phyloP scores from a whole-genome alignment of 2,797 vertebrate species.

The Neopelma chrysocephalum region DNA sequence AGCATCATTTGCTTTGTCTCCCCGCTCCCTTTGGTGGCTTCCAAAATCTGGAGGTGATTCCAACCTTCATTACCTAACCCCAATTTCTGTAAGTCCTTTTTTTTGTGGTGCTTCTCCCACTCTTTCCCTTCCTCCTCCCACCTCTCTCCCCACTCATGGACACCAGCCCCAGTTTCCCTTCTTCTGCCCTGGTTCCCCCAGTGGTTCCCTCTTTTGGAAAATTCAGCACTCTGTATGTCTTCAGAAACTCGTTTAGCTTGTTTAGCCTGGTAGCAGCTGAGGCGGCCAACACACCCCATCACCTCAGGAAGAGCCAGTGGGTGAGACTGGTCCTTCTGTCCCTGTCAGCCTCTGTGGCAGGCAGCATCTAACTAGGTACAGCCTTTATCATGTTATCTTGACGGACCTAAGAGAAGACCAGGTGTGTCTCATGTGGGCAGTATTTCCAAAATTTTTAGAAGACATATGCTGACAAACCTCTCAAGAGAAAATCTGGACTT shows the following conservation, averaged over 20 bases:
- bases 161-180: background rate
- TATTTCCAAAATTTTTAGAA: background rate
- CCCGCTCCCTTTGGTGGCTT: background rate
- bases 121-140: background rate
- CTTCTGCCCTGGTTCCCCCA: background rate
- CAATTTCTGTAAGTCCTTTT: background rate
- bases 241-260: background rate
- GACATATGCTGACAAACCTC: background rate
- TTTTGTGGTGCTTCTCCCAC: background rate
- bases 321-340: background rate
- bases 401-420: background rate
- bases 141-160: background rate
- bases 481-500: background rate
- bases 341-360: background rate
- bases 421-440: accelerated
- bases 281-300: background rate
- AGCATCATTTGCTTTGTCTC: background rate
- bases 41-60: background rate
- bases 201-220: background rate
- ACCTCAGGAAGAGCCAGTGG: accelerated
- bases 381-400: background rate
- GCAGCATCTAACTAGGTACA: background rate
- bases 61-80: background rate
- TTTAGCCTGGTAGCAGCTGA: background rate
- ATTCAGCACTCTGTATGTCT: background rate